These are phyloP conservation scores for Mus minutoides DNA, from an alignment of 2,797 vertebrate species.

Conservation along the genomic window DNA sequence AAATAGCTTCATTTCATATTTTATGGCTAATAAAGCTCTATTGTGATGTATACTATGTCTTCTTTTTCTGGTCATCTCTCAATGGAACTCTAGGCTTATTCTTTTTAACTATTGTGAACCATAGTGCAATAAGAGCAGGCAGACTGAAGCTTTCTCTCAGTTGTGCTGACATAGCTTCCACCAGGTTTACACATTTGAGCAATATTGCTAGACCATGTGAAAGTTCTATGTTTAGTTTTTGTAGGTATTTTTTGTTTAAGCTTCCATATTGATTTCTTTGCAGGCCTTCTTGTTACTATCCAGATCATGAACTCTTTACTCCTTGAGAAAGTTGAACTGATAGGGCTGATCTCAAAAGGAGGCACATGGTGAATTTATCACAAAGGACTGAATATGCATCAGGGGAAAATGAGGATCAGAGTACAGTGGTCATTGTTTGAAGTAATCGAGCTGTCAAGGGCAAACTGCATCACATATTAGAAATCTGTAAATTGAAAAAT, in stretches of 20 bases:
- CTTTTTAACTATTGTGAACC: background rate
- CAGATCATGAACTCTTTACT: background rate
- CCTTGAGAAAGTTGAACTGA: background rate
- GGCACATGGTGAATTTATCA: too few species aligned
- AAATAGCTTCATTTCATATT: background rate
- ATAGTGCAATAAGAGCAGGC: background rate
- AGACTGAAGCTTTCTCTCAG: background rate
- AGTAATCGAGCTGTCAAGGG: background rate
- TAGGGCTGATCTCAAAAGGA: background rate
- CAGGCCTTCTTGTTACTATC: background rate
- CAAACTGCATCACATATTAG: background rate
- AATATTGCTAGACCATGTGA: background rate
- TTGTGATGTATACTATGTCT: background rate
- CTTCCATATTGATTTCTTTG: background rate
- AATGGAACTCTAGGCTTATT: background rate
- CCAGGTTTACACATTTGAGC: background rate
- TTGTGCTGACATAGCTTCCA: too few species aligned
- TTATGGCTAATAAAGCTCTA: background rate
- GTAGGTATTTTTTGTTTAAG: background rate
- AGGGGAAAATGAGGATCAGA: accelerated
- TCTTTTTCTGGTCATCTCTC: too few species aligned
- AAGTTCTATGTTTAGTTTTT: background rate
- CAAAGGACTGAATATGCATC: background rate
- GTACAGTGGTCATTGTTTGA: background rate
- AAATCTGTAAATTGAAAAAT: background rate